Evolutionary conservation across 2,888 invertebrate genomes (phyloP).

Genomic region (Anarsia innoxiella): DNA sequence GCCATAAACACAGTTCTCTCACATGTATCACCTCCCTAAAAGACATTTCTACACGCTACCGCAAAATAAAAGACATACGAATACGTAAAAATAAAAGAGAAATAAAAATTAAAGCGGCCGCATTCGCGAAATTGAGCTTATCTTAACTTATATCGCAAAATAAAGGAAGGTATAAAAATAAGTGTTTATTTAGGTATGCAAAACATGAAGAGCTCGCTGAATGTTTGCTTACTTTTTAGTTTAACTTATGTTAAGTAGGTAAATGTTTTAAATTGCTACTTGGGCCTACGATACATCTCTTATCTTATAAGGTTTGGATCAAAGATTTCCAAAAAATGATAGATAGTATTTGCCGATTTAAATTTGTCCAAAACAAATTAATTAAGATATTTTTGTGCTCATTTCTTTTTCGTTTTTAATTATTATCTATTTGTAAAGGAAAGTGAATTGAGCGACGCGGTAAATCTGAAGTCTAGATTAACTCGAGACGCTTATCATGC

Average conservation of each 20-base stretch:
- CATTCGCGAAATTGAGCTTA: slow-evolving; percentile 42
- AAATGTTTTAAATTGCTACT: slow-evolving; percentile 7
- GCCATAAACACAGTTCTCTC: slow-evolving; percentile 37
- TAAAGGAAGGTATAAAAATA: slow-evolving; percentile 34
- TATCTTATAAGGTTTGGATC: no score
- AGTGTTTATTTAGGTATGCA: slow-evolving; percentile 31
- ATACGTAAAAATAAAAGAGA: slow-evolving; percentile 21
- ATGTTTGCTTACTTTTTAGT: slow-evolving; percentile 8
- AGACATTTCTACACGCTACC: slow-evolving; percentile 35
- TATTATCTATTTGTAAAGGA: no score
- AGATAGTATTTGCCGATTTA: no score
- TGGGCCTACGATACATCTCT: slow-evolving; percentile 3
- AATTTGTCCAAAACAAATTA: no score
- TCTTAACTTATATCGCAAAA: slow-evolving; percentile 37
- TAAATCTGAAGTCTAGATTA: no score
- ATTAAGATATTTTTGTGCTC: no score
- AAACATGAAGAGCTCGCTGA: slow-evolving; percentile 14
- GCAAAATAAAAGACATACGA: slow-evolving; percentile 28
- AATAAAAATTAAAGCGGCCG: slow-evolving; percentile 31
- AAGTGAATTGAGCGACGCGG: no score
- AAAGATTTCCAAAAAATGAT: no score
- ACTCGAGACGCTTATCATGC: slow-evolving; percentile 6
- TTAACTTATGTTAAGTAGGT: slow-evolving; percentile 10
- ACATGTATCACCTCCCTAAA: slow-evolving; percentile 41
- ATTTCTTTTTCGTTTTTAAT: no score